Conservation (phyloP, 1,140 invertebrate genomes). For the Dolichoris vasculosae region DNA sequence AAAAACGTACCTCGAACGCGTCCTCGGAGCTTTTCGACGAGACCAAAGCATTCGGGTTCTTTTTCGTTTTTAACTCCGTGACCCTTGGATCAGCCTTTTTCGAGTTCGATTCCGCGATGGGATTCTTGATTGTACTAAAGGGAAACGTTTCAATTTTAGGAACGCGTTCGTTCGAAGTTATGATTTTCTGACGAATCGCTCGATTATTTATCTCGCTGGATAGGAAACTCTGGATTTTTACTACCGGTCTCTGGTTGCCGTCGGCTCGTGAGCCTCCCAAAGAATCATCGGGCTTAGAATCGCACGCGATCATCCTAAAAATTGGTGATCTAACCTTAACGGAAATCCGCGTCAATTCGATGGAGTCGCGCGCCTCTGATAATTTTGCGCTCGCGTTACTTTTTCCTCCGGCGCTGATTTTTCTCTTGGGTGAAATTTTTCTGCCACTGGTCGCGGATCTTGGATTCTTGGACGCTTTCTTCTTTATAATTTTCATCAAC, state of each 20-base stretch:
- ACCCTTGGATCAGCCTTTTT: conserved; percentile 38
- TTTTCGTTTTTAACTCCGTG: background rate
- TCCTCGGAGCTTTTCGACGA: conserved; percentile 59
- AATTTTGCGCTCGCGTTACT: conserved; percentile 5
- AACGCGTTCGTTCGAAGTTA: background rate
- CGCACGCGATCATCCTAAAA: background rate
- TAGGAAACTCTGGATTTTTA: conserved; percentile 46
- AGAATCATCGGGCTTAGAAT: too few relatives aligned
- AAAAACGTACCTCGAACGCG: conserved; percentile 51
- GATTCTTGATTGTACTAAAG: conserved; percentile 58
- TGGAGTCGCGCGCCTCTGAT: conserved; percentile 40
- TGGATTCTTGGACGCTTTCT: background rate
- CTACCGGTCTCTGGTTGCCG: conserved; percentile 26
- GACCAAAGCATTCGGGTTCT: conserved; percentile 47
- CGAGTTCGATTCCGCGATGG: conserved; percentile 43
- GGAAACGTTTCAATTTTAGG: conserved; percentile 56
- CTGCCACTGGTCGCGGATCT: background rate
- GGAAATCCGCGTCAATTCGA: conserved; percentile 37
- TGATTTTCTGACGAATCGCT: background rate
- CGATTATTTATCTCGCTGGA: conserved; percentile 11
- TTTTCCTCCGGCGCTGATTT: background rate
- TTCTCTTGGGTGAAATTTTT: background rate
- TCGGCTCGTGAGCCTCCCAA: too few relatives aligned
- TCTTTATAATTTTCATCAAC: background rate
- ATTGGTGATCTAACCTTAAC: background rate